These are phyloP conservation scores for Xyrichtys novacula DNA, from an alignment of 2,797 vertebrate species.

Conservation along the genomic window DNA sequence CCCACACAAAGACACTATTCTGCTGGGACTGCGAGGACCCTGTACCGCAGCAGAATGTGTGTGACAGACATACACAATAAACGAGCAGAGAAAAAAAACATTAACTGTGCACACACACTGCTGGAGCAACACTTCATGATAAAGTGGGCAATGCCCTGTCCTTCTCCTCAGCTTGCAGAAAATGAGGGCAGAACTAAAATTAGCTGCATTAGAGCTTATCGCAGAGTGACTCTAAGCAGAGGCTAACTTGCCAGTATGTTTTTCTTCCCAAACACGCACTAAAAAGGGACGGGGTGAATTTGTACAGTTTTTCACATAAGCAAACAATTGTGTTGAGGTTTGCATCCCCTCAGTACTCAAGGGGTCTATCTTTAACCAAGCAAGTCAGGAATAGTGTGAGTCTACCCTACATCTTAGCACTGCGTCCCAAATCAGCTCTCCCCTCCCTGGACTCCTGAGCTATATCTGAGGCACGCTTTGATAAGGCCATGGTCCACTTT, in stretches of 20 bases:
- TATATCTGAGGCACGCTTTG: slow-evolving; percentile 53
- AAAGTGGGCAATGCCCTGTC: slow-evolving; percentile 35
- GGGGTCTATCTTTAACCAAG: slow-evolving; percentile 46
- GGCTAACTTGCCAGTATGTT: slow-evolving; percentile 50
- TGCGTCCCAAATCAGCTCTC: slow-evolving; percentile 45
- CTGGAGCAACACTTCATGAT: slow-evolving; percentile 28
- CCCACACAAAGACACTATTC: slow-evolving; percentile 69
- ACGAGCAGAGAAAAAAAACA: slow-evolving; percentile 23
- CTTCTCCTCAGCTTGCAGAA: slow-evolving; percentile 39
- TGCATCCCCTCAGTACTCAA: slow-evolving; percentile 11
- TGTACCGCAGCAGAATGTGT: slow-evolving; percentile 37
- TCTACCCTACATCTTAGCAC: slow-evolving; percentile 46
- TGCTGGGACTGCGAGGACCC: slow-evolving; percentile 45
- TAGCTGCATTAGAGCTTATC: slow-evolving; percentile 59
- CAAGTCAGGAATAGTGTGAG: slow-evolving; percentile 26
- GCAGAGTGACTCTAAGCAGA: slow-evolving; percentile 42
- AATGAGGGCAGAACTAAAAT: slow-evolving; percentile 70
- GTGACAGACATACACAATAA: slow-evolving; percentile 25
- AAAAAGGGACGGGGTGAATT: slow-evolving; percentile 1
- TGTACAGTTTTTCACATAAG: neutral
- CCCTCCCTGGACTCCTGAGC: slow-evolving; percentile 58
- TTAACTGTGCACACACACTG: slow-evolving; percentile 9
- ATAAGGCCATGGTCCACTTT: slow-evolving; percentile 46
- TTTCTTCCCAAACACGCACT: slow-evolving; percentile 1
- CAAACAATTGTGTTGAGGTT: neutral